Percentiles rank a stretch among this genome's conserved stretches.
phyloP scores from a whole-genome alignment of 2,888 invertebrate genomes.

The Pristionchus mayeri region DNA sequence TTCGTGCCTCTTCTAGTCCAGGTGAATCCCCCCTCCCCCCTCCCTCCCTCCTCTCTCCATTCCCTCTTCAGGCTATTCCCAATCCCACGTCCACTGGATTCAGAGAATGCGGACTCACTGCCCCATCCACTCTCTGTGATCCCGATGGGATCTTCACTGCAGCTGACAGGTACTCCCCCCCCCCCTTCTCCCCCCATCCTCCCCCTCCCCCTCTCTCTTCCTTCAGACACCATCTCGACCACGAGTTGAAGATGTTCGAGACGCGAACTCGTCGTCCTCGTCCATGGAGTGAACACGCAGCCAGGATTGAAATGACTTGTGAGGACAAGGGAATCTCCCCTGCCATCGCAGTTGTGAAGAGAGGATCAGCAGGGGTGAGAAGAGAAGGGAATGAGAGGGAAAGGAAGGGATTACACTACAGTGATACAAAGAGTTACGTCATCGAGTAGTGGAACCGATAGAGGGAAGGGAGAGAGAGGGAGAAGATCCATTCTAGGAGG shows the following conservation, averaged over 20 bases:
- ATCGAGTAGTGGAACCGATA: not conserved
- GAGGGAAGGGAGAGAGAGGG: not conserved
- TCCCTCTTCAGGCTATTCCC: not conserved
- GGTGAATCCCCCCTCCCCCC: not conserved
- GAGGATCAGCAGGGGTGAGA: slow-evolving; percentile 25
- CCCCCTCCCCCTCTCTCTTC: not conserved
- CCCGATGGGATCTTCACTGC: slow-evolving; percentile 36
- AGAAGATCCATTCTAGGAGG: slow-evolving; percentile 11
- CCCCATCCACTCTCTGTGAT: slow-evolving; percentile 37
- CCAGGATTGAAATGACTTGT: not conserved
- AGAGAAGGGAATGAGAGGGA: too few species aligned
- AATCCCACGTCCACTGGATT: slow-evolving; percentile 6
- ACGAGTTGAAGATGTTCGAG: slow-evolving; percentile 43
- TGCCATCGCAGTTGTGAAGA: slow-evolving; percentile 35
- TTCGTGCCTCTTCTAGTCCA: not conserved
- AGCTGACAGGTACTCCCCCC: slow-evolving; percentile 22
- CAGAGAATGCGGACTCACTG: slow-evolving; percentile 4
- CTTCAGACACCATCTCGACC: slow-evolving; percentile 34
- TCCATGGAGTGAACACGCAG: slow-evolving; percentile 20
- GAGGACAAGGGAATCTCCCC: slow-evolving; percentile 40
- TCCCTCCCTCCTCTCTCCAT: not conserved
- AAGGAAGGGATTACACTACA: not conserved
- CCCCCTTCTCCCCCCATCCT: not conserved
- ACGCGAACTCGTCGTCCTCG: slow-evolving; percentile 2
- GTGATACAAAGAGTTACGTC: not conserved